Evolutionary conservation across 2,888 invertebrate species (phyloP), one percentile per base, ranked within the genome.

Genomic region (Lycocerus yunnanus): DNA sequence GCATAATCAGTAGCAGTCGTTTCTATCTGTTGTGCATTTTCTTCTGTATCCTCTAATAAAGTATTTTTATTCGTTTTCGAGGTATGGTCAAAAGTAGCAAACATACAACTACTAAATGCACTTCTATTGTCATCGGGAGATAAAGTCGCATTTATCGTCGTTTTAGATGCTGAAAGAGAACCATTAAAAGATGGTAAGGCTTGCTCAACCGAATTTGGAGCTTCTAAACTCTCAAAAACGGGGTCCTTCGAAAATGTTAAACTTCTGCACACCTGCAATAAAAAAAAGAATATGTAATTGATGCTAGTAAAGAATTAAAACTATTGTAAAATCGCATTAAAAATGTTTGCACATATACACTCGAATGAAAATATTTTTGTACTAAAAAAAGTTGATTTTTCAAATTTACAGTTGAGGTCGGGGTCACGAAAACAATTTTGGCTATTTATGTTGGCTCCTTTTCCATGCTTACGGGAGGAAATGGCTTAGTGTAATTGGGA

Each of bases 161-260:
- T 43, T 27, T 43, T 43, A 43, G 69, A 27, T 10, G 72, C 71
- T 9, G 73, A 65, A 21, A 71, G 66, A 66, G 69, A n/a, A 27
- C 66, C 70, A 21, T 74, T 73, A 16, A 61, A 77, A 18, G 75
- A 72, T 24, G 73, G 71, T 58, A 77, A 74, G 15, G 77, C 60
- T 70, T 77, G 78, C 18, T 78, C 77, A 65, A 75, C 77, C 43
- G 78, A 74, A 61, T 79, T 80, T n/a, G 77, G 75, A 61, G 76
- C 77, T 65, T 79, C 81, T 20, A 81, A 76, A 77, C 81, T 81
- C 69, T 81, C 81, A 65, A 82, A 78, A 58, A 81, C 68, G 24
- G 77, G 67, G 58, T 82, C 85, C 77, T 84, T 85, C 66, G 83
- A 78, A 76, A 87, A 87, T 13, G 85, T 84, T 69, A 87, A 75